Base-by-base conservation (phyloP, 2,888 invertebrate genomes). In the Thyatira batis region DNA sequence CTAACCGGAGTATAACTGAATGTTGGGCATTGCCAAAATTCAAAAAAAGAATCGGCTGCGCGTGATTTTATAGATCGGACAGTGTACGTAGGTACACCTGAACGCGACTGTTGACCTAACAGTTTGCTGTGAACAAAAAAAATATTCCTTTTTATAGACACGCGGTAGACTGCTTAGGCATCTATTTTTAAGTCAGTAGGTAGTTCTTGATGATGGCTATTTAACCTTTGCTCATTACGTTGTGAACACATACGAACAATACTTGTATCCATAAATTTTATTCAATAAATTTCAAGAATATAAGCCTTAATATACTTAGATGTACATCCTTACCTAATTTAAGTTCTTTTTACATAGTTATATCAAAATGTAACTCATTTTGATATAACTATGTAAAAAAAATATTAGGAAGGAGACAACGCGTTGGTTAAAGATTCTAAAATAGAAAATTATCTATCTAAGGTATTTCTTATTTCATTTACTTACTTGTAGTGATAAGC, bases 31-130 rank as follows among this genome's bases (percentile, higher is more conserved):
- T 61, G 65, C 61, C 59, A 60, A 63, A 60, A 54, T 59, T 60
- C 50, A 54, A 54, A 61, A 63, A 61, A 59, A 57, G 44, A 49
- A 58, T 57, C 48, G 56, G 54, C 54, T 53, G 52, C 54, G 52
- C 53, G 54, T 55, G 49, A 48, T 25, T 52, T 28, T 44, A 25
- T 48, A 48, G 27, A 28, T 48, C 48, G 23, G 27, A 20, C 46
- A n/a, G 27, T 48, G 65, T 67, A 65, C 62, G 45, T 28, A 65
- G 61, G 45, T 28, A 62, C 68, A 68, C 63, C 67, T 67, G 69
- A 65, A 55, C 53, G 61, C 58, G 73, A 63, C 53, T 71, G 61
- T 69, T 71, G 72, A 73, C 69, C 74, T 63, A 68, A 58, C 54
- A 54, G 45, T 50, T 50, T 54, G 65, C 54, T 56, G 59, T 61